phyloP scores from a whole-genome alignment of 1,140 invertebrate genomes.

The Drosophila tropicalis region DNA sequence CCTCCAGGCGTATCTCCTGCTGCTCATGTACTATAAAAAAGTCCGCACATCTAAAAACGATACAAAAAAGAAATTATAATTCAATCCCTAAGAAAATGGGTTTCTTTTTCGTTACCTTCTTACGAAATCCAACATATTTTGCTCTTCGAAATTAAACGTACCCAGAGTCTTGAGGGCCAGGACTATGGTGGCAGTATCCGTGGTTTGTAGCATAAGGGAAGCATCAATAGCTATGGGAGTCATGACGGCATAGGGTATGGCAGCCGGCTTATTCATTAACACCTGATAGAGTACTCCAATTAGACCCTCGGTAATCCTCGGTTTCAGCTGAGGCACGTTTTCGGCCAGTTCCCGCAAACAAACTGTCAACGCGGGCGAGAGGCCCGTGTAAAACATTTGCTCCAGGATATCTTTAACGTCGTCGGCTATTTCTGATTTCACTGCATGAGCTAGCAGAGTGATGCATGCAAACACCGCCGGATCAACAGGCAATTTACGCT shows the following conservation, averaged over 20 bases:
- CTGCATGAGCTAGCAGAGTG: slow-evolving; percentile 94
- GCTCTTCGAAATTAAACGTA: slow-evolving; percentile 98
- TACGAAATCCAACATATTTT: slow-evolving; percentile 96
- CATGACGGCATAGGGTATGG: slow-evolving; percentile 84
- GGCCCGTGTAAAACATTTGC: slow-evolving; percentile 95
- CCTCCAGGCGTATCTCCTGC: slow-evolving; percentile 95
- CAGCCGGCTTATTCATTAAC: slow-evolving; percentile 93
- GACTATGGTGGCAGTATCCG: slow-evolving; percentile 92
- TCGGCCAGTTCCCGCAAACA: slow-evolving; percentile 95
- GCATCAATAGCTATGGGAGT: slow-evolving; percentile 58
- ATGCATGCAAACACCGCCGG: slow-evolving; percentile 97
- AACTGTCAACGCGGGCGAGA: slow-evolving; percentile 95
- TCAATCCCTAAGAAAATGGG: neutral
- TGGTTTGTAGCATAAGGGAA: slow-evolving; percentile 71
- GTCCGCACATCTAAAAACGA: slow-evolving; percentile 89
- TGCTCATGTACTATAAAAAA: slow-evolving; percentile 96
- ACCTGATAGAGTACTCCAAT: slow-evolving; percentile 94
- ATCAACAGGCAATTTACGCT: slow-evolving; percentile 90
- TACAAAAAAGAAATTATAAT: too few species aligned
- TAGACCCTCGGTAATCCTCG: slow-evolving; percentile 95
- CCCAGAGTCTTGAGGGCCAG: slow-evolving; percentile 97
- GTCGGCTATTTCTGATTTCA: slow-evolving; percentile 88
- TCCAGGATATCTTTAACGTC: slow-evolving; percentile 95
- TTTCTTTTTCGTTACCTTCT: slow-evolving; percentile 84
- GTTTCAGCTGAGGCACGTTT: slow-evolving; percentile 93